Percentiles rank a stretch among this genome's conserved stretches.
Conservation (phyloP, 2,888 invertebrate species). For the Netelia fuscicornis region DNA sequence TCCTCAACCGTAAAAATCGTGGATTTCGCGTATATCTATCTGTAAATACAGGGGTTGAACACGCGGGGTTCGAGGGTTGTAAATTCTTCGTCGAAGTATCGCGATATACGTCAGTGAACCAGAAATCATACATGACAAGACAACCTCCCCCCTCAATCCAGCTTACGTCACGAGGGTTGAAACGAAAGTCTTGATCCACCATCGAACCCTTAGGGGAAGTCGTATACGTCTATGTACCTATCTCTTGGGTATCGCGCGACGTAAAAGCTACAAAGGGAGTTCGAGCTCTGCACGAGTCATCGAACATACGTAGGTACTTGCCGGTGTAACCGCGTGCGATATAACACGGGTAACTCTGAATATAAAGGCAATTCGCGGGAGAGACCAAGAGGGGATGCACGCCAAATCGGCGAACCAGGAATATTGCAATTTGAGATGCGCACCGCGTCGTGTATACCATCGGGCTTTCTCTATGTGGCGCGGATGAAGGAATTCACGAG, state of each 20-base stretch:
- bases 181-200: neutral
- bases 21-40: neutral
- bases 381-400: constrained; percentile 1
- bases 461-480: neutral
- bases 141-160: neutral
- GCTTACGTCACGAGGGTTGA: neutral
- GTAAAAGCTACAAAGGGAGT: too few species aligned
- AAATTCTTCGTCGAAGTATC: neutral
- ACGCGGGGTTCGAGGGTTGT: neutral
- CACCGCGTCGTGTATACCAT: constrained; percentile 3
- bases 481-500: constrained; percentile 36
- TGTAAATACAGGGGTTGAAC: neutral
- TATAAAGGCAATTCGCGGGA: neutral
- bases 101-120: neutral
- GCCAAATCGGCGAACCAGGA: constrained; percentile 27
- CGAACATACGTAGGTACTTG: too few species aligned
- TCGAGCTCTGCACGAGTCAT: too few species aligned
- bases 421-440: constrained; percentile 35
- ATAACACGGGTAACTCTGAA: too few species aligned
- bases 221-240: neutral
- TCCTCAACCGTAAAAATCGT: neutral
- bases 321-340: too few species aligned
- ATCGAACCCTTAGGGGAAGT: neutral
- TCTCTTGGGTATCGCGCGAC: neutral
- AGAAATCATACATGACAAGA: constrained; percentile 17